phyloP scores from a whole-genome alignment of 2,888 invertebrate genomes.

The Metalampra italica region DNA sequence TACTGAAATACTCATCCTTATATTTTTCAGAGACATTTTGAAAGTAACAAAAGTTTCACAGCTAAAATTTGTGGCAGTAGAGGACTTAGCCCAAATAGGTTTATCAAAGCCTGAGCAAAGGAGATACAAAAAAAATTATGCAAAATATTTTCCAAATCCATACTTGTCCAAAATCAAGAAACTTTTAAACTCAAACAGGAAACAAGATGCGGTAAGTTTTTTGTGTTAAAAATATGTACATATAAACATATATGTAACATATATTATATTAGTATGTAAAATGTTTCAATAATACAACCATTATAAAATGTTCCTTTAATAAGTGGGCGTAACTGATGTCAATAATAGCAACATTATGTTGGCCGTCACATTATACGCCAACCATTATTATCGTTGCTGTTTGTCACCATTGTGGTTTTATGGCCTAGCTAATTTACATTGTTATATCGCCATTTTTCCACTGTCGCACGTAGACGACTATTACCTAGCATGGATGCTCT shows the following conservation, averaged over 20 bases:
- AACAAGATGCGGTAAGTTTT: constrained; percentile 64
- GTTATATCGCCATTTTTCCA: no score
- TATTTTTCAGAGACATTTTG: constrained; percentile 86
- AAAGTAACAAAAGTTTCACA: constrained; percentile 93
- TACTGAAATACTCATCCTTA: background rate
- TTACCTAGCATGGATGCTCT: no score
- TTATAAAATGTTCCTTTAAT: no score
- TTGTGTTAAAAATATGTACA: background rate
- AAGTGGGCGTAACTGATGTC: background rate
- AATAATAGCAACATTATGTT: no score
- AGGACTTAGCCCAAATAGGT: constrained; percentile 94
- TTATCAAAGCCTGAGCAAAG: constrained; percentile 97
- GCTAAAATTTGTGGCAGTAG: constrained; percentile 95
- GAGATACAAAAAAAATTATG: constrained; percentile 94
- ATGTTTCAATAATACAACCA: no score
- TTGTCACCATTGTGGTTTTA: no score
- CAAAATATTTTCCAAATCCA: constrained; percentile 95
- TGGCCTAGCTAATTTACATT: no score
- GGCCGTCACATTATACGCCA: no score
- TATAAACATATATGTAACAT: background rate
- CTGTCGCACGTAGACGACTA: no score
- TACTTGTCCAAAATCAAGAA: constrained; percentile 95
- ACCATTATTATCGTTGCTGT: no score
- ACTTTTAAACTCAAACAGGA: constrained; percentile 81
- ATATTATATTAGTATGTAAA: background rate